These are phyloP conservation scores for Cichlasoma orientale DNA, from an alignment of 2,797 vertebrate genomes.

Conservation along the genomic window DNA sequence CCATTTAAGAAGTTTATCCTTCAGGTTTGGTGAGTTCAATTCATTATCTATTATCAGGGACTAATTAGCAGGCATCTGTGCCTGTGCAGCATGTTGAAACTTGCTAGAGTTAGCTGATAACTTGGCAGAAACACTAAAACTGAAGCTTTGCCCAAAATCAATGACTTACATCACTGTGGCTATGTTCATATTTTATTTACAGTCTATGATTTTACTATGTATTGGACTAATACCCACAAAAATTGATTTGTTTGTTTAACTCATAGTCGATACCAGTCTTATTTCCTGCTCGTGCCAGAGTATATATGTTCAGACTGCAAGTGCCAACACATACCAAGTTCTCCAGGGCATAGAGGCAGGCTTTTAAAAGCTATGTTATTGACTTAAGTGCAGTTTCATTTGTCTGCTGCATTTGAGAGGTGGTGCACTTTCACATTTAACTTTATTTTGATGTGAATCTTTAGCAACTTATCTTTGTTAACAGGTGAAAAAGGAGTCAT, in stretches of 20 bases:
- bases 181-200: background rate
- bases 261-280: conserved; percentile 34
- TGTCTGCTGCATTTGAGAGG: conserved; percentile 36
- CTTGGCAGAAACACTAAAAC: too few relatives aligned
- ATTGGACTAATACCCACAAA: conserved; percentile 55
- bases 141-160: background rate
- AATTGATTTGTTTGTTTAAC: conserved; percentile 66
- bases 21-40: too few relatives aligned
- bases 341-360: conserved; percentile 14
- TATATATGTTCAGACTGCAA: conserved; percentile 26
- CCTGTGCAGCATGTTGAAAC: too few relatives aligned
- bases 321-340: conserved; percentile 29
- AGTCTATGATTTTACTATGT: conserved; percentile 41
- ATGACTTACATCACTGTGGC: background rate
- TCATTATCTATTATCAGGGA: too few relatives aligned
- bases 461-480: conserved; percentile 63
- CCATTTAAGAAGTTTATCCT: too few relatives aligned
- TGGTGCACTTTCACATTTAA: conserved; percentile 56
- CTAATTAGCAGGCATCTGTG: too few relatives aligned
- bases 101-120: too few relatives aligned
- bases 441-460: conserved; percentile 55
- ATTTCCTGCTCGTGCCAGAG: conserved; percentile 29
- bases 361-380: conserved; percentile 54
- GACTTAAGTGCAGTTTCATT: conserved; percentile 63
- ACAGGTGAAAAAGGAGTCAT: conserved; percentile 28